Conservation (phyloP, 2,113 vertebrate species). For the Azemiops feae region DNA sequence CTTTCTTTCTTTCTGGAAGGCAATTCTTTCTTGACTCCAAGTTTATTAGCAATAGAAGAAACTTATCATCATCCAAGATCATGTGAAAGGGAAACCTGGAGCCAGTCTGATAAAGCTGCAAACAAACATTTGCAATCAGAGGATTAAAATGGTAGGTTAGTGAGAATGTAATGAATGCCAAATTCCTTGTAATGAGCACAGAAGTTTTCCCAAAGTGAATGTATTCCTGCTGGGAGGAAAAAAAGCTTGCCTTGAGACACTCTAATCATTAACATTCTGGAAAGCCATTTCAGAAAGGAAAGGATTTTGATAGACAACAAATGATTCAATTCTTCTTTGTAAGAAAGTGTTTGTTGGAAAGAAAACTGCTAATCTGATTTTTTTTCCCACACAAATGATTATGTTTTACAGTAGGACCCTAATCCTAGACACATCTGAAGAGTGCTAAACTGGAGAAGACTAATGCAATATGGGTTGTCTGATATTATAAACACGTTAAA, state of each 20-base stretch:
- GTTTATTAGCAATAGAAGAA: neutral
- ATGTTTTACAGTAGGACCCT: neutral
- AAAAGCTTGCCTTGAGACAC: slow-evolving; percentile 53
- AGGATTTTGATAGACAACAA: slow-evolving; percentile 18
- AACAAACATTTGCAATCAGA: slow-evolving; percentile 47
- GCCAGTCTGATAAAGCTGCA: slow-evolving; percentile 54
- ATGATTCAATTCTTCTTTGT: slow-evolving; percentile 16
- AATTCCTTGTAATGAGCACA: slow-evolving; percentile 63
- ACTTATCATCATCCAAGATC: slow-evolving; percentile 49
- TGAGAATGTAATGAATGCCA: slow-evolving; percentile 62
- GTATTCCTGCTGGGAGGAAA: slow-evolving; percentile 37
- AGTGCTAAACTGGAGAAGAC: neutral
- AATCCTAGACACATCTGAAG: neutral
- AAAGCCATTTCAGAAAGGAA: slow-evolving; percentile 32
- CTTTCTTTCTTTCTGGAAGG: neutral
- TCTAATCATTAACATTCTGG: slow-evolving; percentile 52
- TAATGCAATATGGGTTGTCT: neutral
- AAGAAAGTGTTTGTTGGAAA: slow-evolving; percentile 28
- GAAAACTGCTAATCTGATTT: neutral
- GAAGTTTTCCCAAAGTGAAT: slow-evolving; percentile 22
- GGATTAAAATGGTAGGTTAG: slow-evolving; percentile 59
- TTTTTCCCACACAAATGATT: neutral
- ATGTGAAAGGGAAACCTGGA: slow-evolving; percentile 53
- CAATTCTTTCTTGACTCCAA: neutral
- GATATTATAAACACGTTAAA: neutral